phyloP scores from a whole-genome alignment of 23 tunicate genomes.

The Halocynthia roretzi region DNA sequence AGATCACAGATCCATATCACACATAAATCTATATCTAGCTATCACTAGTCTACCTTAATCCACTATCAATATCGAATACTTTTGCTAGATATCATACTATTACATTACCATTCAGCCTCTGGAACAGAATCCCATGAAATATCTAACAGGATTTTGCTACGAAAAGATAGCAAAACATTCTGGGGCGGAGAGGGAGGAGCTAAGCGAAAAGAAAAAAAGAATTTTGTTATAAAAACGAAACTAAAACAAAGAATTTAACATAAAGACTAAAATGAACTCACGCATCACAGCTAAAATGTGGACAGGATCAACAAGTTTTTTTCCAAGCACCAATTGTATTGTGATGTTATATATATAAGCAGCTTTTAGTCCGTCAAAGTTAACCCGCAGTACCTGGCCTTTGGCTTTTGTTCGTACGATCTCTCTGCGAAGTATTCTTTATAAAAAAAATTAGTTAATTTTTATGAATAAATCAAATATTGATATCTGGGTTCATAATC shows the following conservation, averaged over 20 bases:
- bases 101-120: slow-evolving; percentile 33
- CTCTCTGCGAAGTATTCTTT: not conserved
- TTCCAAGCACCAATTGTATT: not conserved
- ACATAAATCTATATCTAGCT: not conserved
- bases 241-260: not conserved
- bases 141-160: not conserved
- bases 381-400: not conserved
- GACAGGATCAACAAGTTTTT: not conserved
- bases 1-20: too few species aligned
- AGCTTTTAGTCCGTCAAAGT: not conserved
- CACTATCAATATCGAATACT: not conserved
- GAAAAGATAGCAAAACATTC: slow-evolving; percentile 3
- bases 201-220: not conserved
- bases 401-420: not conserved
- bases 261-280: not conserved
- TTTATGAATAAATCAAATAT: not conserved
- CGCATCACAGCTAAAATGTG: not conserved
- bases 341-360: slow-evolving; percentile 10
- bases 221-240: not conserved
- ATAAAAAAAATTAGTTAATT: not conserved
- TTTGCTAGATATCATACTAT: not conserved
- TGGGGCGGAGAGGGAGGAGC: slow-evolving; percentile 32
- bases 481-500: too few species aligned
- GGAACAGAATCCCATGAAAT: slow-evolving; percentile 32
- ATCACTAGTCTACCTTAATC: not conserved